Evolutionary conservation across 2,888 invertebrate species (phyloP), one percentile per base, ranked within the genome.

Genomic region (Resseliella maxima): DNA sequence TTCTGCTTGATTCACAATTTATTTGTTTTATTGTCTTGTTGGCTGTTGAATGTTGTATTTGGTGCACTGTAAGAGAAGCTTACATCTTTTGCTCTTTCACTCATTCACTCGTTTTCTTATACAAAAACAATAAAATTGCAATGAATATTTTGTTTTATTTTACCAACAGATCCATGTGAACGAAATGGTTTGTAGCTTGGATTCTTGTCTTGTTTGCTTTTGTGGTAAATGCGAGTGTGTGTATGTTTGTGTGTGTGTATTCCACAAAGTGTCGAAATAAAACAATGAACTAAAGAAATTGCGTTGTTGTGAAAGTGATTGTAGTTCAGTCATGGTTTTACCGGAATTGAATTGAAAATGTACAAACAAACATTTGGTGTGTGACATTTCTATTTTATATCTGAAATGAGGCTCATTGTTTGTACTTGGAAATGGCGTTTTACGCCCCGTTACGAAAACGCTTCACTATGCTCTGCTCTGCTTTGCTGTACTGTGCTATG

Each of bases 71-170:
- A 59, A 59, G 24, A 27, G 27, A 72, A 31, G 72, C 31, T 72
- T 15, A 15, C 6, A 5, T 5, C 41, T 41, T 12, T 5, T 8
- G 5, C 41, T 12, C 12, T 41, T 41, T 41, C 41, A 41, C 41
- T 41, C 41, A 8, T 12, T 41, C 41, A 8, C 41, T 41, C 41
- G 5, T 41, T 41, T 41, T 41, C 41, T 41, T 12, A 12, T 41
- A 12, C 41, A 8, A 12, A 24, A n/a, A 72, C 72, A 72, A 72
- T 72, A 72, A 72, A 72, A 72, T 72, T 35, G 72, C 72, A 72
- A 72, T 72, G 72, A 72, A 72, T 72, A 72, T 72, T 72, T 72
- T 5, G 72, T 72, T 72, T 72, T 72, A 72, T 72, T 72, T 72
- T 15, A 15, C 6, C 35, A 35, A 72, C 10, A 72, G 31, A 35